Evolutionary conservation across 2,888 invertebrate species (phyloP), one percentile per base, ranked within the genome.

Genomic region (Leptothorax acervorum): DNA sequence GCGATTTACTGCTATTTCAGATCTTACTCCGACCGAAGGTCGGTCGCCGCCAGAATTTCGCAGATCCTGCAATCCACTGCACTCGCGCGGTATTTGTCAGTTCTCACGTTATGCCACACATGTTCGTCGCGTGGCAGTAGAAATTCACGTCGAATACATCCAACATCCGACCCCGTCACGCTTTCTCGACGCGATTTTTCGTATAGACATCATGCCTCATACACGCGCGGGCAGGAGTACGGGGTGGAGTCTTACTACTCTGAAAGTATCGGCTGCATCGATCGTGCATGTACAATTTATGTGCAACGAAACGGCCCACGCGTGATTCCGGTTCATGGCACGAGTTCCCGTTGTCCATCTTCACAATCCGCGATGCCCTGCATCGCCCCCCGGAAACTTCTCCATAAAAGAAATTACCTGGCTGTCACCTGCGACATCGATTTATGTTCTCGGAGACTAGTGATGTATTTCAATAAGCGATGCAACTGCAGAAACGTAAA

Each of bases 271-370:
- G 42, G 28, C 53, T 55, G 28, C n/a, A 66, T 78, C 78, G 78
- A 66, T 66, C 78, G 78, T 53, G 66, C 78, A 78, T 66, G 55
- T 42, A 42, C 66, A 66, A 78, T 78, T 78, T 78, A 78, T 66
- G n/a, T 55, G 65, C 55, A 66, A 53, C 66, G 55, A 55, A 78
- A 78, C 66, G n/a, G 66, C 42, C 55, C 42, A 45, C 55, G 66
- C 78, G 78, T 66, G 66, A 78, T 78, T 66, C 78, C 55, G 39
- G 78, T 55, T 78, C n/a, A 42, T 42, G 42, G 66, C 23, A 65
- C 76, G 53, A 55, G n/a, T 78, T 78, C 55, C 66, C 60, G 55
- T 66, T 66, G 78, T 78, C 55, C 78, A 78, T 66, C 78, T 78
- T 55, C 23, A n/a, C 55, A n/a, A 55, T 66, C 39, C 51, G 9